Base-by-base conservation (phyloP, 1,140 invertebrate genomes). In the Pollicipes pollicipes region DNA sequence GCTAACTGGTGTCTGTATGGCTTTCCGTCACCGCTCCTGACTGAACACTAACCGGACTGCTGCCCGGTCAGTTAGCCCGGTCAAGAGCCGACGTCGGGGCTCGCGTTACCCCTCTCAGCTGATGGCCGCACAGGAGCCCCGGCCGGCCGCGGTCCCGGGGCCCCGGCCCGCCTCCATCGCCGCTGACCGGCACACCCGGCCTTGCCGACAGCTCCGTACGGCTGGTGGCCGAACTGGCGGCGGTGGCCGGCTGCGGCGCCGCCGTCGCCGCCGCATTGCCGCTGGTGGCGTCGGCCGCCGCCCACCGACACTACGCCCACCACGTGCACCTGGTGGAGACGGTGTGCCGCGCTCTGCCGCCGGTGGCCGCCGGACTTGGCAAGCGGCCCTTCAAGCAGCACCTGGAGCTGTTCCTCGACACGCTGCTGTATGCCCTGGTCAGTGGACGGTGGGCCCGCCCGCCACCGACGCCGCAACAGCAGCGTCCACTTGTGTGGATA, bases 391-490 rank as follows among this genome's bases (percentile, higher is more conserved):
- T 85, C 75, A 85, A 85, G 75, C 73, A 76, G 70, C 76, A 81
- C 73, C 74, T 85, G 58, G 81, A 84, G 69, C 66, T 77, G 17
- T 84, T 85, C 74, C 77, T 85, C 71, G 83, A 85, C 74, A 72
- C 79, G 17, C 79, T 85, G 31, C 84, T 85, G 75, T 82, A 82
- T 74, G 78, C 79, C 71, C 73, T 84, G 76, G 83, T 84, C 77
- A 79, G 80, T 80, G 70, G 6, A 21, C 24, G 37, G n/a, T n/a
- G n/a, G n/a, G n/a, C n/a, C n/a, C n/a, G n/a, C n/a, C n/a, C n/a
- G n/a, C n/a, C n/a, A n/a, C n/a, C n/a, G n/a, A n/a, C n/a, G n/a
- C 27, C 68, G 67, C 70, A 31, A 21, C 28, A 17, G 30, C 31
- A 30, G 64, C 26, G 30, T n/a, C 21, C 3, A 1, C 35, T 35